A percentile compares a stretch with the other conserved stretches of the same genome.
phyloP scores from a whole-genome alignment of 2,113 vertebrate species.

The Macrotis lagotis region DNA sequence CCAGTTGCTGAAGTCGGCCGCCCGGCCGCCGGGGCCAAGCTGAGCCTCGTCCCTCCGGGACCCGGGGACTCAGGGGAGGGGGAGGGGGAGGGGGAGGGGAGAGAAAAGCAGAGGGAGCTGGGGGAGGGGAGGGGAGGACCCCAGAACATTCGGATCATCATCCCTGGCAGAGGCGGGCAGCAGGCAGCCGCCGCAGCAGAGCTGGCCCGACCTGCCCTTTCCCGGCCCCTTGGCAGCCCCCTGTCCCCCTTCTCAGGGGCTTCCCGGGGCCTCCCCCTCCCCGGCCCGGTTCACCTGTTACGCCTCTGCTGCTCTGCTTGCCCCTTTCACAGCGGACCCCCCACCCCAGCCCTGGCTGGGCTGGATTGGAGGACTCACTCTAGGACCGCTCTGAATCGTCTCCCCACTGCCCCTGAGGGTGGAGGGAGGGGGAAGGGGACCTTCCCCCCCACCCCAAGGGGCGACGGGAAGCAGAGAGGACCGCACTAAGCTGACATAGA shows the following conservation, averaged over 20 bases:
- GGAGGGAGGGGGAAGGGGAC: not conserved
- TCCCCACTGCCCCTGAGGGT: not conserved
- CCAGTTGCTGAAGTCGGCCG: conserved; percentile 71
- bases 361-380: not conserved
- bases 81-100: not conserved
- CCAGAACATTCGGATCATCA: not conserved
- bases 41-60: not conserved
- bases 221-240: conserved; percentile 64
- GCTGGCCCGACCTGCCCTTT: conserved; percentile 66
- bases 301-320: conserved; percentile 4
- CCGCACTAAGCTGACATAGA: too few relatives aligned
- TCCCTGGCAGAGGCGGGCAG: not conserved
- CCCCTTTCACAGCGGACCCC: not conserved
- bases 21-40: not conserved
- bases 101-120: not conserved
- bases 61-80: not conserved
- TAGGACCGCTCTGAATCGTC: conserved; percentile 19
- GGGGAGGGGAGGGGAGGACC: not conserved
- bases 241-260: conserved; percentile 14
- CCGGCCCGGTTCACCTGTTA: conserved; percentile 74
- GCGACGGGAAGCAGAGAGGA: not conserved
- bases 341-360: not conserved
- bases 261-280: not conserved
- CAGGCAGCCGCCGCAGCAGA: too few relatives aligned
- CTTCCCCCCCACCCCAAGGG: not conserved